A percentile compares a stretch with the other conserved stretches of the same genome.
phyloP scores from a whole-genome alignment of 2,113 vertebrate genomes.

The Atlantisia rogersi region DNA sequence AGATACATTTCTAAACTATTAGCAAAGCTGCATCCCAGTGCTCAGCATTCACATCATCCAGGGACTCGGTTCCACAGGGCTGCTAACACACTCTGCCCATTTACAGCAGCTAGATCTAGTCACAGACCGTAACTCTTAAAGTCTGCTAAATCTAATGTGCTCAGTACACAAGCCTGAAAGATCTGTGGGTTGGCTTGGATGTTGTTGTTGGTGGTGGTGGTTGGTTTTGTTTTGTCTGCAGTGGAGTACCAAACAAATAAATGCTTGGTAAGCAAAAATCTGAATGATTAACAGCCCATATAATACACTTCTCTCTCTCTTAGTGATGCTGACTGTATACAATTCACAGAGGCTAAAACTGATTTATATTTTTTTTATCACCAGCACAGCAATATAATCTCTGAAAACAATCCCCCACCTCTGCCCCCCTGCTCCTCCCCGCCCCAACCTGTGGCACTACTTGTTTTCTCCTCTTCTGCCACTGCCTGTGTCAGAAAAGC shows the following conservation, averaged over 20 bases:
- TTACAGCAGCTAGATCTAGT: not conserved
- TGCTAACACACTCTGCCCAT: not conserved
- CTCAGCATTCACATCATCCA: slow-evolving; percentile 16
- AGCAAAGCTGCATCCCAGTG: not conserved
- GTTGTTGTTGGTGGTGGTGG: too few relatives aligned
- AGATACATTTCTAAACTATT: slow-evolving; percentile 55
- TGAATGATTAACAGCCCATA: not conserved
- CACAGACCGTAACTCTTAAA: not conserved
- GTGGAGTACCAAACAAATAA: not conserved
- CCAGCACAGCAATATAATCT: rapidly evolving
- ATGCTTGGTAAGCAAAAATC: not conserved
- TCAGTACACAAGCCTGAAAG: not conserved
- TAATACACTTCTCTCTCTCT: not conserved
- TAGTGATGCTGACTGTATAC: not conserved
- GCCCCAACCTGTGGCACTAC: not conserved
- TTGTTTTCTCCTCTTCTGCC: not conserved
- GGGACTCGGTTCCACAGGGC: not conserved
- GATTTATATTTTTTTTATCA: not conserved
- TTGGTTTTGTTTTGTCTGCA: not conserved
- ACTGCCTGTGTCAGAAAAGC: not conserved
- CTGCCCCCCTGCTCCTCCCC: too few relatives aligned
- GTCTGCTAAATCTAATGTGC: not conserved
- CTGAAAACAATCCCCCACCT: not conserved
- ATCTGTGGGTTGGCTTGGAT: not conserved
- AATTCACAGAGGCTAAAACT: not conserved